Evolutionary conservation across 1,140 invertebrate genomes (phyloP), one percentile per base, ranked within the genome.

Genomic region (Polyergus mexicanus): DNA sequence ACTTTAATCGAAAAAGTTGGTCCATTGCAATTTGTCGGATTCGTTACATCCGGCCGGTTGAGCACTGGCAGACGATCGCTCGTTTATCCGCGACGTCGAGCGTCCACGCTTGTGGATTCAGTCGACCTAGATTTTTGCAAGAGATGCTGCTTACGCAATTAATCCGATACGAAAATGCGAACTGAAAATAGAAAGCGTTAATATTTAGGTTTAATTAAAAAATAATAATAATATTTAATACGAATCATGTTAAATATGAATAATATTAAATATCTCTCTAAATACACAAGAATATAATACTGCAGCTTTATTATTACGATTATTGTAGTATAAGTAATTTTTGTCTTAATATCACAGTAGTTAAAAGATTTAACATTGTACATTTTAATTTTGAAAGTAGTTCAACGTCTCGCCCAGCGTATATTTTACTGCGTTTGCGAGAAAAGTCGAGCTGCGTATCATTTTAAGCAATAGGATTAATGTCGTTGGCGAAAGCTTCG

Each of bases 1-100:
- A 92, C 88, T 93, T 94, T 94, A 93, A 93, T 94, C 92, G 91
- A 93, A 94, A 94, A 93, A 93, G 85, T 94, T 94, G 88, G 63
- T 88, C 68, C 88, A 63, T 83, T 66, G 89, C 89, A 93, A 92
- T 93, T 94, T 92, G 89, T 90, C 88, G 54, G 89, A 88, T 92
- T 92, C 90, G 91, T 92, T 92, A 90, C 87, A 74, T 83, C 41
- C 58, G 56, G 56, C 19, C 65, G 86, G 63, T 22, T 62, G 58
- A 63, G 69, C 76, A 63, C 65, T 10, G 28, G 11, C 32, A 69
- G 58, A 81, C 62, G 75, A 89, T 89, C 69, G 87, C 76, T 68
- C 87, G 76, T 83, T 89, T 85, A 89, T 89, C 51, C 87, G 69
- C 58, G 54, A 84, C 6, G 58, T 25, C 28, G 69, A 86, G 80